Evolutionary conservation across 2,888 invertebrate species (phyloP), one percentile per base, ranked within the genome.

Genomic region (Salticus scenicus): DNA sequence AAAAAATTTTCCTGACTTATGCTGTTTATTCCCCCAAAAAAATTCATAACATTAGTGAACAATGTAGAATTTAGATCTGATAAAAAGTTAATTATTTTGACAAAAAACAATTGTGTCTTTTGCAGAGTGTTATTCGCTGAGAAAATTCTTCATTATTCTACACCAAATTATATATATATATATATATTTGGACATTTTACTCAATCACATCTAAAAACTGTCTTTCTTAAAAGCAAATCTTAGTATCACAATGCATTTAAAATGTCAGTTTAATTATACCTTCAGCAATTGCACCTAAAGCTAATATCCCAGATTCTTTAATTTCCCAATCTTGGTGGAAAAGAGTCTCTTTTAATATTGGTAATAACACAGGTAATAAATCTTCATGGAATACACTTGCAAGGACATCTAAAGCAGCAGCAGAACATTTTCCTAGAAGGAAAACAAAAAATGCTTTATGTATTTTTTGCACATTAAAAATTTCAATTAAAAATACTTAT

Each of bases 311-410:
- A 88, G 96, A 94, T 91, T 98, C 98, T 92, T 98, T 98, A 83
- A 99, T 95, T 89, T 97, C 96, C 99, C 99, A 99, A 88, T 97
- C 95, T 84, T 94, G 94, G 91, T 98, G 97, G 91, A 98, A 98
- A 1, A 99, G 93, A 0, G 98, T 98, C 91, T 98, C 98, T 91
- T 98, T 98, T 17, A 99, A 93, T 90, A 99, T 98, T 7, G 99
- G 99, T 90, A 99, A 94, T 42, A 99, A 93, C 88, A 98, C 96
- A 0, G 97, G 97, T 90, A 99, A 93, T 82, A 99, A 93, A 88
- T 98, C 98, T 87, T 98, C 98, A 67, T 96, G 94, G 91, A 99
- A 99, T 42, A 99, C 98, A 92, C 97, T 98, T 24, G 99, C 98
- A 79, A 99, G 92, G 76, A 98, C 97, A 92, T 99, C 99, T 76